These are phyloP conservation scores for Styela plicata DNA, from an alignment of 23 tunicate genomes.

Conservation along the genomic window DNA sequence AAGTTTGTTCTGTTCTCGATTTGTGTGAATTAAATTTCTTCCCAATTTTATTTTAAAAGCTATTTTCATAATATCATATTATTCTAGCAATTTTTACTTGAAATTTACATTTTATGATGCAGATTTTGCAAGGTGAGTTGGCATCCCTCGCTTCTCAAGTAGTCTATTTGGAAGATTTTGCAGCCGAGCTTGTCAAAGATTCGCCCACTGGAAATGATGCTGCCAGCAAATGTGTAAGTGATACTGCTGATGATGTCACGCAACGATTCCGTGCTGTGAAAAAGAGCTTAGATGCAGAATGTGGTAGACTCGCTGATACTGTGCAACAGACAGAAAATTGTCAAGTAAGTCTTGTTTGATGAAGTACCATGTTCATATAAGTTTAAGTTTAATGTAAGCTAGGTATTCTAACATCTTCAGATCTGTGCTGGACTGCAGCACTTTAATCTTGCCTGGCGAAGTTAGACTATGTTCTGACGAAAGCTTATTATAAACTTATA, in stretches of 20 bases:
- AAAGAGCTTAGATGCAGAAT: slow-evolving; percentile 20
- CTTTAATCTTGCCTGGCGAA: no score
- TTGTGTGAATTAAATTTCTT: no score
- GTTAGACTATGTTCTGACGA: no score
- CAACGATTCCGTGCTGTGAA: slow-evolving; percentile 28
- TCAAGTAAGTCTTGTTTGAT: slow-evolving; percentile 13
- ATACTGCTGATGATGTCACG: slow-evolving; percentile 7
- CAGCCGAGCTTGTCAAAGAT: slow-evolving; percentile 4
- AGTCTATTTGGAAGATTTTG: slow-evolving; percentile 27
- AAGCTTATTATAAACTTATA: no score
- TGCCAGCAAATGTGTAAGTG: neutral
- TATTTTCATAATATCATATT: no score
- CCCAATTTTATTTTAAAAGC: no score
- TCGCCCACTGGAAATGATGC: neutral
- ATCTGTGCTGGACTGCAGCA: no score
- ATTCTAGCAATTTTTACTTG: no score
- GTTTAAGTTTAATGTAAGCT: no score
- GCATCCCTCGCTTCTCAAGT: slow-evolving; percentile 26
- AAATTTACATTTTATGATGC: neutral
- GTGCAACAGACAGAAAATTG: slow-evolving; percentile 25
- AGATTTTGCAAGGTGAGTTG: slow-evolving; percentile 25
- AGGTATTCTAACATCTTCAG: no score
- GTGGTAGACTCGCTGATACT: slow-evolving; percentile 32
- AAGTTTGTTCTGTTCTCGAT: no score
- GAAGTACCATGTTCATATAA: no score